Evolutionary conservation across 2,113 vertebrate species (phyloP).

Genomic region (Notechis scutatus): DNA sequence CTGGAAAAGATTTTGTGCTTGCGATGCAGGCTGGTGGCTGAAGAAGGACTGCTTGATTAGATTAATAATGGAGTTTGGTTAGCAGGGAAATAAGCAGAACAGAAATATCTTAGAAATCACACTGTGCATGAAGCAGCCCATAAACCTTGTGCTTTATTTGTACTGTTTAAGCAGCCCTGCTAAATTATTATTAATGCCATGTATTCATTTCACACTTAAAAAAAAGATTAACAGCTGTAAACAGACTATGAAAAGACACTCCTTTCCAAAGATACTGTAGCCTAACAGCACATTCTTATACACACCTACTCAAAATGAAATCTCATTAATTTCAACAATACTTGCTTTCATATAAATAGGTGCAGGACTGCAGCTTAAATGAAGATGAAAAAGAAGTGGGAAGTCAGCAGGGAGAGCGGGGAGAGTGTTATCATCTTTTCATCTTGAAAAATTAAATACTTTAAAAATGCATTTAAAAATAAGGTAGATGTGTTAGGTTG

Average conservation of each 20-base stretch:
- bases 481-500: background rate
- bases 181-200: background rate
- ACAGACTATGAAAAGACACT: background rate
- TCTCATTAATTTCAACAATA: background rate
- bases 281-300: background rate
- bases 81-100: slow-evolving; percentile 27
- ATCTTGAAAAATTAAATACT: background rate
- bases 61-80: slow-evolving; percentile 35
- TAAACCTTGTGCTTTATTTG: slow-evolving; percentile 17
- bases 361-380: background rate
- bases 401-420: background rate
- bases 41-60: background rate
- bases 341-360: background rate
- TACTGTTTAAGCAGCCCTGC: background rate
- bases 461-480: background rate
- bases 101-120: slow-evolving; percentile 20
- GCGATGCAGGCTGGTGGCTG: slow-evolving; percentile 33
- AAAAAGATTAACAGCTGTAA: background rate
- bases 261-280: background rate
- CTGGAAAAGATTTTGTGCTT: slow-evolving; percentile 26
- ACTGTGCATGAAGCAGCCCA: slow-evolving; percentile 5
- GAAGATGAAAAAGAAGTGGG: background rate
- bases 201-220: background rate
- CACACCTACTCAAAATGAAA: background rate
- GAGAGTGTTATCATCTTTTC: background rate